These are phyloP conservation scores for Tringa solitaria DNA, from an alignment of 2,113 vertebrate species.

Conservation along the genomic window DNA sequence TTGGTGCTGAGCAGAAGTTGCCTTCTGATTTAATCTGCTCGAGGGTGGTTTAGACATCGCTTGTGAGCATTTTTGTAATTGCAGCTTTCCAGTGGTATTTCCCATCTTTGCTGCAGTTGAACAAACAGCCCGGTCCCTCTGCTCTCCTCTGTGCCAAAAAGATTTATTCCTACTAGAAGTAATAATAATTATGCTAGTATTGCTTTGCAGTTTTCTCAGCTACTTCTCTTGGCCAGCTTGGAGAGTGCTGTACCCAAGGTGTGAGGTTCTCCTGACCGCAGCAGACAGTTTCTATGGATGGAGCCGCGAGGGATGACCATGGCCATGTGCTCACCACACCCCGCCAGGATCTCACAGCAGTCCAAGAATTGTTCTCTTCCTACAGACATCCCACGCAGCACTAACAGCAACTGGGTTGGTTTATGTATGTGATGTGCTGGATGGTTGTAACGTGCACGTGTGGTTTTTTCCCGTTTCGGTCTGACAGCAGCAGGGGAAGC, in stretches of 20 bases:
- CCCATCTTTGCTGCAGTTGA: not conserved
- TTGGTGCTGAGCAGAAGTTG: not conserved
- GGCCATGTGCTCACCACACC: fast-evolving
- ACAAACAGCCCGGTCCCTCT: not conserved
- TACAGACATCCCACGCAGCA: not conserved
- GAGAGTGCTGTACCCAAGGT: not conserved
- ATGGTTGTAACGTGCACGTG: fast-evolving
- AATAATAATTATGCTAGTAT: not conserved
- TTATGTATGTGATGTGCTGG: not conserved
- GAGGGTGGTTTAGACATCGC: not conserved
- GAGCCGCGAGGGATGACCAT: not conserved
- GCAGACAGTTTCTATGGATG: not conserved
- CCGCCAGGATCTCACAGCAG: fast-evolving
- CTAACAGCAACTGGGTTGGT: fast-evolving
- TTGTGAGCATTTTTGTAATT: not conserved
- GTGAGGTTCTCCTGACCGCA: not conserved
- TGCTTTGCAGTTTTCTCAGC: not conserved
- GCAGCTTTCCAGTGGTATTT: not conserved
- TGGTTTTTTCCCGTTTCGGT: not conserved
- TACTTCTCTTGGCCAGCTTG: not conserved
- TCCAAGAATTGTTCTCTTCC: fast-evolving
- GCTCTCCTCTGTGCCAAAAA: not conserved
- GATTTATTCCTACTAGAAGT: not conserved
- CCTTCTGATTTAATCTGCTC: not conserved
- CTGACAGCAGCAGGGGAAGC: not conserved